Evolutionary conservation across 2,113 vertebrate species (phyloP).

Genomic region (Montifringilla adamsi): DNA sequence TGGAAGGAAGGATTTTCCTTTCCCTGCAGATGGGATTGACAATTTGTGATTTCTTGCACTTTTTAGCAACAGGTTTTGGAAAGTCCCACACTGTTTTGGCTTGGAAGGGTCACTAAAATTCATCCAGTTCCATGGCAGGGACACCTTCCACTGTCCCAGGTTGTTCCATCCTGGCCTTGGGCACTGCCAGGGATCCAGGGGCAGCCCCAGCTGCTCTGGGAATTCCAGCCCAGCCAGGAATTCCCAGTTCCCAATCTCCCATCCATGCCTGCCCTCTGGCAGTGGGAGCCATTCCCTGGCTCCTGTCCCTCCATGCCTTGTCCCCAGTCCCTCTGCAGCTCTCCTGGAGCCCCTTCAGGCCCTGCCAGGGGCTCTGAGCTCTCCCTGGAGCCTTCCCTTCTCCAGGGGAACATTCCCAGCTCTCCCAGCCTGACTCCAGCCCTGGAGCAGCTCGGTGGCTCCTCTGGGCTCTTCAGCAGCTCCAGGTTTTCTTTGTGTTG

Average conservation of each 20-base stretch:
- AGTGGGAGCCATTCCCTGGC: background rate
- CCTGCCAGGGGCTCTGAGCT: background rate
- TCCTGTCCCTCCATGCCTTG: background rate
- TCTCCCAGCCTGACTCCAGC: background rate
- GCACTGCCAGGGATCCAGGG: background rate
- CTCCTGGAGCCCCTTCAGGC: background rate
- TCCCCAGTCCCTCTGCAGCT: background rate
- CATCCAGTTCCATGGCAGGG: background rate
- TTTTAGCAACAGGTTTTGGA: background rate
- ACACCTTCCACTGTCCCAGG: rapidly evolving
- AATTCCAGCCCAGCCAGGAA: background rate
- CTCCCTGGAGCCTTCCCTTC: rapidly evolving
- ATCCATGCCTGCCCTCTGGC: background rate
- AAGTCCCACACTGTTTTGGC: background rate
- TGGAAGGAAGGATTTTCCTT: background rate
- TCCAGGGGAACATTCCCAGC: background rate
- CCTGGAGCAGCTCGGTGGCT: background rate
- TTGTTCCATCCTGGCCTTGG: rapidly evolving
- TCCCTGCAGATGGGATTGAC: background rate
- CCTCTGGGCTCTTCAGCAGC: background rate
- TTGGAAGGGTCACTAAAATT: background rate
- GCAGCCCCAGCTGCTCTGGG: background rate
- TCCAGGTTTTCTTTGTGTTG: rapidly evolving
- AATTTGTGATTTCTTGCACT: background rate
- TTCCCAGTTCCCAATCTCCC: background rate